Evolutionary conservation across 2,113 vertebrate genomes (phyloP).

Genomic region (Apteryx mantelli): DNA sequence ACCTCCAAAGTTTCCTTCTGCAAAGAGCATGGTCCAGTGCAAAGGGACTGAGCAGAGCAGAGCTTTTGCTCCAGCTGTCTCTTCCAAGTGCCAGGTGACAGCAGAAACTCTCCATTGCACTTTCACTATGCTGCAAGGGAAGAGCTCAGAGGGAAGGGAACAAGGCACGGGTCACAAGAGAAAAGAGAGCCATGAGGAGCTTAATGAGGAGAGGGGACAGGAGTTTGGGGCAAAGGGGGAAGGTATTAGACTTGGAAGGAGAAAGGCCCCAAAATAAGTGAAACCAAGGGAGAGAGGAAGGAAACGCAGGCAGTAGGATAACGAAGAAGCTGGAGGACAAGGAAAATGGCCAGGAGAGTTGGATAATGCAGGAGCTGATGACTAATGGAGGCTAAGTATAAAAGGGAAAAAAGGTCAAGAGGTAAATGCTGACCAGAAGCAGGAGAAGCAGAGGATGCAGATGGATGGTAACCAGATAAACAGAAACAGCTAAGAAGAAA

Average conservation of each 20-base stretch:
- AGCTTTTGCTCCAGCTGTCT: not conserved
- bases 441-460: not conserved
- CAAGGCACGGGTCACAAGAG: not conserved
- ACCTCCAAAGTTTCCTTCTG: constrained; percentile 9
- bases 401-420: not conserved
- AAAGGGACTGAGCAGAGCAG: not conserved
- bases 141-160: not conserved
- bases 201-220: not conserved
- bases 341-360: not conserved
- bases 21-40: not conserved
- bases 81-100: not conserved
- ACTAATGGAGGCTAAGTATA: not conserved
- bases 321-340: not conserved
- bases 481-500: not conserved
- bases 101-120: not conserved
- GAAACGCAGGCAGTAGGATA: not conserved
- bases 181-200: not conserved
- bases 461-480: not conserved
- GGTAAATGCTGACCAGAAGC: not conserved
- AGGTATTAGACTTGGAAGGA: not conserved
- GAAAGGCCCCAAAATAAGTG: not conserved
- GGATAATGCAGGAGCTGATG: not conserved
- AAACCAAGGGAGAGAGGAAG: not conserved
- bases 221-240: not conserved
- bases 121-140: not conserved